Evolutionary conservation across 64 coral and sea anemone genomes (phyloP).

Genomic region (Actinia tenebrosa): DNA sequence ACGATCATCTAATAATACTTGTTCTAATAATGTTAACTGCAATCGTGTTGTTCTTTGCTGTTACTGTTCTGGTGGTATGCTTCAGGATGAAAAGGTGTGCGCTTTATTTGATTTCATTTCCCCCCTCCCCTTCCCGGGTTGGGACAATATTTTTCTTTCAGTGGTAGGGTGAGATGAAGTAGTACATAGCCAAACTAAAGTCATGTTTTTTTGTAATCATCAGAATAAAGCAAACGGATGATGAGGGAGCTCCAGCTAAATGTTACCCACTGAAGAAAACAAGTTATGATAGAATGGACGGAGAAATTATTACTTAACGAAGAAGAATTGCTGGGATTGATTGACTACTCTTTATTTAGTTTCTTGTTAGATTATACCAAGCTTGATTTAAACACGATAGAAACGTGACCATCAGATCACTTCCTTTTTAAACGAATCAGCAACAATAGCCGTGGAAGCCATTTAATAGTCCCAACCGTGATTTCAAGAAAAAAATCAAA

Average conservation of each 20-base stretch:
- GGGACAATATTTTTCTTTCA: too few relatives aligned
- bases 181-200: too few relatives aligned
- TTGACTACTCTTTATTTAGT: not conserved
- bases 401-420: too few relatives aligned
- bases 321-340: not conserved
- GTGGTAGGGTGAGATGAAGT: too few relatives aligned
- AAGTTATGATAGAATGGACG: not conserved
- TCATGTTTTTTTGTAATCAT: not conserved
- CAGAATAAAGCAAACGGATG: not conserved
- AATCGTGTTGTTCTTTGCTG: not conserved
- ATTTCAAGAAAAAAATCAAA: too few relatives aligned
- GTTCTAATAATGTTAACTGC: not conserved
- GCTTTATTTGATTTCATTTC: too few relatives aligned
- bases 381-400: too few relatives aligned
- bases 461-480: too few relatives aligned
- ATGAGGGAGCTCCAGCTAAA: not conserved
- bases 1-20: not conserved
- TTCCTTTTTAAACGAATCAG: too few relatives aligned
- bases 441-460: too few relatives aligned
- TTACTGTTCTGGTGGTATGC: not conserved
- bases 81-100: not conserved
- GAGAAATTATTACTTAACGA: not conserved
- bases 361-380: too few relatives aligned
- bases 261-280: not conserved
- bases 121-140: too few relatives aligned